Percentiles rank a stretch among this genome's conserved stretches.
Conservation (phyloP, 2,113 vertebrate genomes). For the Sphyrna mokarran region DNA sequence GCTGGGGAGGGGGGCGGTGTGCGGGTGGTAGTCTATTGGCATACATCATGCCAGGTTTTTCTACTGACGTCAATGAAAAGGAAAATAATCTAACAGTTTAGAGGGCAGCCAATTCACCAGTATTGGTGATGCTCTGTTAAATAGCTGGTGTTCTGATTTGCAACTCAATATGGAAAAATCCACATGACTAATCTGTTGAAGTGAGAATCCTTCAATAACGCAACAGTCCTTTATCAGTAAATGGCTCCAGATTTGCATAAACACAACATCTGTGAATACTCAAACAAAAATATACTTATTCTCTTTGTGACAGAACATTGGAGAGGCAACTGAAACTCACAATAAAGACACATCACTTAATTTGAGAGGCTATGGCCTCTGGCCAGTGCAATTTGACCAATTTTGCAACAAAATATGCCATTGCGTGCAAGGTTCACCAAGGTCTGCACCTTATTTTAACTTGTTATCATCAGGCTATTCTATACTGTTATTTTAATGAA, state of each 20-base stretch:
- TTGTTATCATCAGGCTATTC: background rate
- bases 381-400: background rate
- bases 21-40: background rate
- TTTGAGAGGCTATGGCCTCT: background rate
- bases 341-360: background rate
- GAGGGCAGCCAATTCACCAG: background rate
- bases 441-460: background rate
- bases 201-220: background rate
- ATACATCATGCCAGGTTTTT: background rate
- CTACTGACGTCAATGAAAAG: background rate
- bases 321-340: background rate
- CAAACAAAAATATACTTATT: background rate
- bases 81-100: background rate
- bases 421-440: background rate
- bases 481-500: conserved; percentile 16
- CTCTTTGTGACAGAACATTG: background rate
- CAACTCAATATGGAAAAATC: background rate
- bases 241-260: background rate
- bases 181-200: background rate
- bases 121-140: background rate
- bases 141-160: background rate
- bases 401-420: background rate
- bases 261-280: background rate
- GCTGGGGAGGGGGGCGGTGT: no score
- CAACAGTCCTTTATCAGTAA: background rate